Evolutionary conservation across 2,888 invertebrate species (phyloP).

Genomic region (Chorisops tibialis): DNA sequence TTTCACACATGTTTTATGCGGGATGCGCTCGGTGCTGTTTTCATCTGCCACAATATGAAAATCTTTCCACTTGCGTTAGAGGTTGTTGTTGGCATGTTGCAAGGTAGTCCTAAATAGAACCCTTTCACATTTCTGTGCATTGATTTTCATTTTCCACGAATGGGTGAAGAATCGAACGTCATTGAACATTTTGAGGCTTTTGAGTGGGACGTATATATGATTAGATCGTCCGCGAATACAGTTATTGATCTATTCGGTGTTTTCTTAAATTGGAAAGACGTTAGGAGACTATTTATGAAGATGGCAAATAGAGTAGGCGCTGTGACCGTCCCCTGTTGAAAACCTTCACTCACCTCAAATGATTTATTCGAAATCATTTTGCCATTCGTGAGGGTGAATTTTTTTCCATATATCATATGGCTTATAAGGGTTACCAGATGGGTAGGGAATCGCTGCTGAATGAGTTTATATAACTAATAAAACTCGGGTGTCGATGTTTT

Average conservation of each 20-base stretch:
- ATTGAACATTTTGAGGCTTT: not conserved
- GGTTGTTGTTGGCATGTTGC: too few species aligned
- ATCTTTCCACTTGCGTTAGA: too few species aligned
- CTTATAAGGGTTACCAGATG: slow-evolving; percentile 35
- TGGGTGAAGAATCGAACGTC: not conserved
- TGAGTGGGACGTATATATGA: not conserved
- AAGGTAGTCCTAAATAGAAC: not conserved
- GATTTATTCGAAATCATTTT: not conserved
- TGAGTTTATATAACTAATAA: slow-evolving; percentile 34
- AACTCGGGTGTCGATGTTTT: too few species aligned
- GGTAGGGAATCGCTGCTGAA: too few species aligned
- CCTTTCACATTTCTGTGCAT: not conserved
- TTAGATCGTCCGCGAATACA: slow-evolving; percentile 15
- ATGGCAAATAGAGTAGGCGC: slow-evolving; percentile 1
- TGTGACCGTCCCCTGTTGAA: slow-evolving; percentile 9
- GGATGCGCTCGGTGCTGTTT: too few species aligned
- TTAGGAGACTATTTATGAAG: not conserved
- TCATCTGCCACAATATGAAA: too few species aligned
- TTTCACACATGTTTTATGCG: too few species aligned
- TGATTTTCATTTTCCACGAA: not conserved
- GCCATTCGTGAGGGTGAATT: too few species aligned
- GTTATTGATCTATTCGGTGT: not conserved
- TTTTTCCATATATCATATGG: not conserved
- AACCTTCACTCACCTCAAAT: not conserved
- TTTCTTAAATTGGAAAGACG: not conserved